Base-by-base conservation (phyloP, 2,797 vertebrate species). In the Pipistrellus pygmaeus region DNA sequence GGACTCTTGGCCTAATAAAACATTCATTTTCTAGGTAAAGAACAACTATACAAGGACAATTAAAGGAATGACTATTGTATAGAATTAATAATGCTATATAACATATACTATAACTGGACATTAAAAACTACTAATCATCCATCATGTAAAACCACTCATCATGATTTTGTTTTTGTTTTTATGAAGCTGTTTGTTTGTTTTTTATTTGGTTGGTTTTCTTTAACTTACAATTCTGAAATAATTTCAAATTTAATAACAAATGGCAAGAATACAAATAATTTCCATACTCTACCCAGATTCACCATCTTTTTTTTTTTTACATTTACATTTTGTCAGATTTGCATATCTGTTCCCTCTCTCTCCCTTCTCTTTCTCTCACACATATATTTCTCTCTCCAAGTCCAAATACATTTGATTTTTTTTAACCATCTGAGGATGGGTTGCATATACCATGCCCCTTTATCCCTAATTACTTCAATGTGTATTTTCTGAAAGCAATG, bases 261-360 rank as follows among this genome's bases (percentile, higher is more conserved):
- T 88, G 68, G 12, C 66, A 85, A 80, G 35, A 78, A 78, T 73
- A 57, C 18, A 83, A 81, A 80, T 90, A 81, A 78, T 89, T 66
- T 21, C 35, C 46, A 80, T 68, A 35, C 8, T 66, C 25, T 72
- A 73, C 66, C 55, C 46, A 80, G 73, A 85, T 73, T 92, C 66
- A 30, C 20, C 20, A 57, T 25, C 18, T 81, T 90, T 85, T 62
- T 69, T 85, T 41, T 41, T 69, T n/a, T n/a, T n/a, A n/a, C n/a
- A n/a, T n/a, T n/a, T 69, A 55, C 38, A 53, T 53, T 81, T 90
- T 76, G 2, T 57, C 30, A 23, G 20, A 0, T 41, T 75, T 69
- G 4, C 23, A 60, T 44, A 6, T 8, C 20, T 8, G 12, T 53
- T n/a, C 15, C 15, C 18, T 38, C n/a, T 48, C 38, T 35, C 13